phyloP scores from a whole-genome alignment of 2,797 vertebrate species.

The Argyrosomus regius region DNA sequence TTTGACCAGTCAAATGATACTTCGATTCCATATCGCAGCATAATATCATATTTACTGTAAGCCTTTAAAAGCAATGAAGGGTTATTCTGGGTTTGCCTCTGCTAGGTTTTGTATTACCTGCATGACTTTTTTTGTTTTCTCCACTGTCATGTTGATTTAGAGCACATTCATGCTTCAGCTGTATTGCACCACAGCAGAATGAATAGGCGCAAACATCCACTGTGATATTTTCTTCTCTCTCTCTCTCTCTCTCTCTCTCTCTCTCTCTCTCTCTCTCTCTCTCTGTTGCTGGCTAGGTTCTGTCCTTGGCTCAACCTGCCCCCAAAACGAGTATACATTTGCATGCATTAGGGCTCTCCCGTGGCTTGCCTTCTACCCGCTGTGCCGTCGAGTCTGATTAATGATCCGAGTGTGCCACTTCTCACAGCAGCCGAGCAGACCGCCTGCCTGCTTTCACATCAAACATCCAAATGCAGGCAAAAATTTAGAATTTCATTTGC shows the following conservation, averaged over 20 bases:
- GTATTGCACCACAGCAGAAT: slow-evolving; percentile 43
- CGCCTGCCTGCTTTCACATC: slow-evolving; percentile 70
- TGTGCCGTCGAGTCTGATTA: slow-evolving; percentile 85
- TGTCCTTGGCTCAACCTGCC: slow-evolving; percentile 85
- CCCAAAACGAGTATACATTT: slow-evolving; percentile 85
- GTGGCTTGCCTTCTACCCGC: slow-evolving; percentile 82
- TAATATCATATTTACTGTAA: slow-evolving; percentile 1
- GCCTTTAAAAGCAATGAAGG: slow-evolving; percentile 1
- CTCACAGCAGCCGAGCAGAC: slow-evolving; percentile 72
- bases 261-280: slow-evolving; percentile 24
- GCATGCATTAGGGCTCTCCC: slow-evolving; percentile 86
- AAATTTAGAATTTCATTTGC: slow-evolving; percentile 44
- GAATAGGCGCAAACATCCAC: slow-evolving; percentile 26
- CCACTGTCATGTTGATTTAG: slow-evolving; percentile 54
- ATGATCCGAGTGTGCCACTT: slow-evolving; percentile 81
- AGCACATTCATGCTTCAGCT: slow-evolving; percentile 49
- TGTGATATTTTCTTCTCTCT: slow-evolving; percentile 49
- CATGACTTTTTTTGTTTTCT: slow-evolving; percentile 40
- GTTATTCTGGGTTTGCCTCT: background rate
- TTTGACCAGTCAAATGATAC: slow-evolving; percentile 31
- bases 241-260: slow-evolving; percentile 14
- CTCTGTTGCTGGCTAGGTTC: slow-evolving; percentile 61
- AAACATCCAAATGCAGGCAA: slow-evolving; percentile 64
- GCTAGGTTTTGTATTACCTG: slow-evolving; percentile 17
- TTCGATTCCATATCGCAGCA: slow-evolving; percentile 6